Base-by-base conservation (phyloP, 2,113 vertebrate species). In the Aptenodytes patagonicus region DNA sequence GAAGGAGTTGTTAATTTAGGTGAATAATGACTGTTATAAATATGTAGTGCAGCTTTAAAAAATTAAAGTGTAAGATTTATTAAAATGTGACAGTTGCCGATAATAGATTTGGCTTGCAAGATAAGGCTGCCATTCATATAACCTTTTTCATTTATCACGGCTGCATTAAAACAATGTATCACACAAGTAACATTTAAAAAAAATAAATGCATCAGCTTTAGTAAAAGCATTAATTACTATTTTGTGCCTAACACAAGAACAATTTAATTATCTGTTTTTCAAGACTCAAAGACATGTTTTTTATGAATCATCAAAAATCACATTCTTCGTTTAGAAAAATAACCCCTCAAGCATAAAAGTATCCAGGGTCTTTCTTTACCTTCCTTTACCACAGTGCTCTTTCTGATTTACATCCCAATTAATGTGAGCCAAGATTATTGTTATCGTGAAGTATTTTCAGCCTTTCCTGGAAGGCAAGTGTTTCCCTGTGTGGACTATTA, bases 201-300 rank as follows among this genome's bases (percentile, higher is more conserved):
- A 93, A 61, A 57, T 29, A 97, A 81, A 87, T 52, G 11, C 36
- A 92, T 51, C 64, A 85, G 15, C 40, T 91, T 93, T 58, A 70
- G 16, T 78, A 90, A 68, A 96, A 96, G 68, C 88, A 69, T 96
- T 97, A 96, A 97, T 94, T 87, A 90, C 55, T 88, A 28, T 80
- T 94, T 97, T 95, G 44, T 89, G 38, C 40, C 34, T 92, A 69
- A 46, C 60, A 79, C 44, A 8, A 85, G 89, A 93, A 70, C 18
- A 87, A 97, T 95, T 89, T 90, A 71, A 75, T 96, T 91, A 78
- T 54, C 78, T 46, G 38, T 87, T 91, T 95, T 94, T 68, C 89
- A 94, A 91, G 73, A 42, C 42, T 87, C 57, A 47, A 89, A 71
- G 34, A 36, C 10, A 11, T 1, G 1, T 40, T 36, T 92, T 73